Evolutionary conservation across 2,113 vertebrate genomes (phyloP).

Genomic region (Actenoides hombroni): DNA sequence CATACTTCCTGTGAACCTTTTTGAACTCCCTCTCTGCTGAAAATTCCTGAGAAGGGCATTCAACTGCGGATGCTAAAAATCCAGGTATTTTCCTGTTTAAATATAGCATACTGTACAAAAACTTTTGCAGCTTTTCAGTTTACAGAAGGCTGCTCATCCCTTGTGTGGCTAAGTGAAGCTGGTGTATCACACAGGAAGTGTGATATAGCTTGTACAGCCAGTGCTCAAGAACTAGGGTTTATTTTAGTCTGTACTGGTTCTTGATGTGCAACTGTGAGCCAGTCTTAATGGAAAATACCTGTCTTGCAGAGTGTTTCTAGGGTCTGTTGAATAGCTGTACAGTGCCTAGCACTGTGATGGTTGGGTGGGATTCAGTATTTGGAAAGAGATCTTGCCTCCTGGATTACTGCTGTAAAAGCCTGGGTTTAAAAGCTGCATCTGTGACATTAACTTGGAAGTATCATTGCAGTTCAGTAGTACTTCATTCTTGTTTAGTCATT

Average conservation of each 20-base stretch:
- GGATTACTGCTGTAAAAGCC: not conserved
- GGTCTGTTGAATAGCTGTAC: not conserved
- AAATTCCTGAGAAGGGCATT: not conserved
- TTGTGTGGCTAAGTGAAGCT: not conserved
- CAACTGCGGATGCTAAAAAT: not conserved
- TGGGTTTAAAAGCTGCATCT: not conserved
- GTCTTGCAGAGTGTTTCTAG: not conserved
- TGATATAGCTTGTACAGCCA: not conserved
- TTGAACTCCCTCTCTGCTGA: constrained; percentile 36
- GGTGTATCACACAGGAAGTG: not conserved
- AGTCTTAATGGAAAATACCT: constrained; percentile 13
- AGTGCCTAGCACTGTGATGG: not conserved
- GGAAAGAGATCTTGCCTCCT: not conserved
- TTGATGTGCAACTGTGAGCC: not conserved
- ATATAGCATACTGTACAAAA: not conserved
- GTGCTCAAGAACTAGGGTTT: not conserved
- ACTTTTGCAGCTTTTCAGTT: not conserved
- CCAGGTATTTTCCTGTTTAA: not conserved
- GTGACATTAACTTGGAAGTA: not conserved
- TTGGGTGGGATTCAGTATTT: not conserved
- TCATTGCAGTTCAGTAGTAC: not conserved
- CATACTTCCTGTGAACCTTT: constrained; percentile 56
- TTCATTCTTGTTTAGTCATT: not conserved
- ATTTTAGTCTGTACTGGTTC: not conserved
- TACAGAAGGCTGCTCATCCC: not conserved